phyloP scores from a whole-genome alignment of 1,140 invertebrate genomes.

The Drosophila lacertosa region DNA sequence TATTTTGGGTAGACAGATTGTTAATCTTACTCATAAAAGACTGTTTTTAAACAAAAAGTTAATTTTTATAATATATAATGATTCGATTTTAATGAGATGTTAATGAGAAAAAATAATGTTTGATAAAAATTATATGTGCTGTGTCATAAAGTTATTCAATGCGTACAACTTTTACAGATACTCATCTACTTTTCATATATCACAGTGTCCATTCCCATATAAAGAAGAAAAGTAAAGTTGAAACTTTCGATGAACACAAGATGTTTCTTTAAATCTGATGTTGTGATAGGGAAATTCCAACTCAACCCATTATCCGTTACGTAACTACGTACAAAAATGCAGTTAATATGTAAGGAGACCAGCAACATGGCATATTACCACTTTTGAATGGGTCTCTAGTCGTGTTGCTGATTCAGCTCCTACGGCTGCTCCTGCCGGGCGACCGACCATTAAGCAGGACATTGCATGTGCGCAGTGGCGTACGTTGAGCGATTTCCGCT shows the following conservation, averaged over 20 bases:
- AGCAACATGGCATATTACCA: slow-evolving; percentile 1
- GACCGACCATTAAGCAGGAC: slow-evolving; percentile 44
- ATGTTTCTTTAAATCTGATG: not conserved
- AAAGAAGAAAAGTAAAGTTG: not conserved
- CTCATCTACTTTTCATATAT: too few species aligned
- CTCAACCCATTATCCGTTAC: not conserved
- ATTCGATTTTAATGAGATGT: too few species aligned
- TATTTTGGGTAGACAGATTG: too few species aligned
- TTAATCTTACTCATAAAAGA: too few species aligned
- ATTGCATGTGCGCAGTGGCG: slow-evolving; percentile 55
- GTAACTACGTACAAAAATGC: slow-evolving; percentile 9
- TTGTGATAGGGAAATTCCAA: slow-evolving; percentile 2
- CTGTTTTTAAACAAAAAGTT: too few species aligned
- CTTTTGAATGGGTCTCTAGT: not conserved
- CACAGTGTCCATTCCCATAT: too few species aligned
- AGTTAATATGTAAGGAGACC: too few species aligned
- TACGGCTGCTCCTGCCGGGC: slow-evolving; percentile 8
- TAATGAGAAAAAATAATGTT: too few species aligned
- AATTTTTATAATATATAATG: too few species aligned
- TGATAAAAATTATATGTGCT: too few species aligned
- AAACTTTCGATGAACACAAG: not conserved
- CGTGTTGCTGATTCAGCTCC: not conserved
- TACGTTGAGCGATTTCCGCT: slow-evolving; percentile 72
- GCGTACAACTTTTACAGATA: too few species aligned
- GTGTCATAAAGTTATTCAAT: too few species aligned